Evolutionary conservation across 2,888 invertebrate genomes (phyloP).

Genomic region (Octonoba sinensis): DNA sequence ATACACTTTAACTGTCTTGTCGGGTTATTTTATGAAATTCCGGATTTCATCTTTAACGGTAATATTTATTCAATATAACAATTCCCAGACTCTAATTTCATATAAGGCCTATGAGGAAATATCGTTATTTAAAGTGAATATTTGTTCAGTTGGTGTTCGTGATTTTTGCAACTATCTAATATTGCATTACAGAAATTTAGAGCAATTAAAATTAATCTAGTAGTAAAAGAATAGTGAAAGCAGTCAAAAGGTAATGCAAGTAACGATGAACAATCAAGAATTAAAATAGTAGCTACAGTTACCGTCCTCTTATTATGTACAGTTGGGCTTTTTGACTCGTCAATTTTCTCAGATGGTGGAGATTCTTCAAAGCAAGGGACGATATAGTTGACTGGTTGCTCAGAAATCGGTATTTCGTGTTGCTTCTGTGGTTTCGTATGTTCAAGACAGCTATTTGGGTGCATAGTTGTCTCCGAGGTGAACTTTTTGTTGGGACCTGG

Average conservation of each 20-base stretch:
- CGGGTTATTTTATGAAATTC: too few species aligned
- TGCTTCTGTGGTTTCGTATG: neutral
- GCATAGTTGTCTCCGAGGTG: neutral
- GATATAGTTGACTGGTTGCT: constrained; percentile 39
- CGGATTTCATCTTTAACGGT: too few species aligned
- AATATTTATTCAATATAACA: too few species aligned
- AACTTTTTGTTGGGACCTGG: constrained; percentile 44
- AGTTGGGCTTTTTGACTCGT: constrained; percentile 15
- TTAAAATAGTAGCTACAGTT: neutral
- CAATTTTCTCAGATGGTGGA: constrained; percentile 7
- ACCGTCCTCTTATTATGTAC: constrained; percentile 21
- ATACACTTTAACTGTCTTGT: too few species aligned
- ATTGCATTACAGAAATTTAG: too few species aligned
- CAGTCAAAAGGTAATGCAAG: neutral
- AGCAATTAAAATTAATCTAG: too few species aligned
- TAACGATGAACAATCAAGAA: neutral
- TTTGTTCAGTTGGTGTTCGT: too few species aligned
- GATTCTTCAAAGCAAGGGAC: constrained; percentile 55
- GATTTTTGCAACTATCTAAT: too few species aligned
- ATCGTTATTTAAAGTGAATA: too few species aligned
- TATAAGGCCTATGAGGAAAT: too few species aligned
- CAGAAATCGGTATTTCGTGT: neutral
- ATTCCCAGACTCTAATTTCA: too few species aligned
- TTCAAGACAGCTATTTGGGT: neutral
- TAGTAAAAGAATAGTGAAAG: too few species aligned